Evolutionary conservation across 1,140 invertebrate species (phyloP).

Genomic region (Chironomus tepperi): DNA sequence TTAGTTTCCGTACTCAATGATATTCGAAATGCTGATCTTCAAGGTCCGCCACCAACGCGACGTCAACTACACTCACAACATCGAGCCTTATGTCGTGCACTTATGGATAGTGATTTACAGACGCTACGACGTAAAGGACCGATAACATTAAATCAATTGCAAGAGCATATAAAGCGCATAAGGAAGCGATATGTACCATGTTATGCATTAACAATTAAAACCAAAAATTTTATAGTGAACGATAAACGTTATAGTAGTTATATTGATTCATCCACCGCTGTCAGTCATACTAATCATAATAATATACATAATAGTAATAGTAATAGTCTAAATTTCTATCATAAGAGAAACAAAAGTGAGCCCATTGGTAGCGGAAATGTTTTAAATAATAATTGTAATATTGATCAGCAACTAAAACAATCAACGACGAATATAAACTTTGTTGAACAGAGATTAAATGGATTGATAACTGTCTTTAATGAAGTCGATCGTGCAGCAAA

Average conservation of each 20-base stretch:
- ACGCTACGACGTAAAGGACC: constrained; percentile 43
- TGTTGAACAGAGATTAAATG: constrained; percentile 39
- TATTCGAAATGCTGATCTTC: constrained; percentile 42
- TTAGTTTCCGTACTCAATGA: constrained; percentile 45
- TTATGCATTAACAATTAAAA: constrained; percentile 13
- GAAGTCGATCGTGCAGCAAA: constrained; percentile 46
- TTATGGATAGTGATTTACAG: constrained; percentile 44
- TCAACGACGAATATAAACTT: constrained; percentile 39
- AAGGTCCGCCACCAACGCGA: constrained; percentile 38
- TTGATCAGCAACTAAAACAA: constrained; percentile 32
- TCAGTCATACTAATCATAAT: too few relatives aligned
- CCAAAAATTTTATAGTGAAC: constrained; percentile 22
- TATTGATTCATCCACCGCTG: not conserved
- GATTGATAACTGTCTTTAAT: constrained; percentile 43
- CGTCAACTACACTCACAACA: constrained; percentile 47
- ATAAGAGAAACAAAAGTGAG: constrained; percentile 16
- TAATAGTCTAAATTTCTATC: not conserved
- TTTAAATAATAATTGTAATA: constrained; percentile 27
- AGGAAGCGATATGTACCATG: constrained; percentile 26
- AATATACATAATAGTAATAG: not conserved
- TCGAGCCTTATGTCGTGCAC: constrained; percentile 41
- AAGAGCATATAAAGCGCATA: constrained; percentile 39
- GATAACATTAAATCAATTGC: constrained; percentile 41
- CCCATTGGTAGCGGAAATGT: not conserved
- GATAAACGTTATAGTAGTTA: constrained; percentile 24